phyloP scores from a whole-genome alignment of 2,113 vertebrate species.

The Oreotrochilus melanogaster region DNA sequence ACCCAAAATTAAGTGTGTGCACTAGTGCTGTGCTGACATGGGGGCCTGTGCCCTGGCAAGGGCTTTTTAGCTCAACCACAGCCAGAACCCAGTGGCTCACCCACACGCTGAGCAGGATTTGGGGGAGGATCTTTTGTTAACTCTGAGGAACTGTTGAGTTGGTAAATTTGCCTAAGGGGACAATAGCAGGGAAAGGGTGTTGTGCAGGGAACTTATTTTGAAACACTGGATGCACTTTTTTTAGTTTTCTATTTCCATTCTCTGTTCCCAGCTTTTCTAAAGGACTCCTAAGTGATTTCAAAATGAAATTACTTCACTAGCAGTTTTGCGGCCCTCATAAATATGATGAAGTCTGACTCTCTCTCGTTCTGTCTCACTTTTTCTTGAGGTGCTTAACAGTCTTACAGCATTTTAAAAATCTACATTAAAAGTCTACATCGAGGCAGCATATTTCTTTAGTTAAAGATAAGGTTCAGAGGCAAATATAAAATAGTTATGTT shows the following conservation, averaged over 20 bases:
- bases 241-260: constrained; percentile 35
- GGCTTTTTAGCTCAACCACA: neutral
- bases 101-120: neutral
- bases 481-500: constrained; percentile 8
- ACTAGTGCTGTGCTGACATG: neutral
- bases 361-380: neutral
- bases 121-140: neutral
- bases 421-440: neutral
- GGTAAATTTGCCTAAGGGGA: constrained; percentile 22
- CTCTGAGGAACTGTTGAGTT: neutral
- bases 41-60: neutral
- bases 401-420: neutral
- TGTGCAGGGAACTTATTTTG: neutral
- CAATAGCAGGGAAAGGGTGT: constrained; percentile 33
- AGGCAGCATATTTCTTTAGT: neutral
- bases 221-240: constrained; percentile 39
- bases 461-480: neutral
- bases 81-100: neutral
- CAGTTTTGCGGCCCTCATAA: constrained; percentile 38
- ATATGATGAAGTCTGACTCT: constrained; percentile 7
- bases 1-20: neutral
- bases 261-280: neutral
- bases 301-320: constrained; percentile 40
- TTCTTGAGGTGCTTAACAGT: constrained; percentile 6
- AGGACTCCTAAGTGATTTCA: constrained; percentile 39